Evolutionary conservation across 2,888 invertebrate genomes (phyloP), one percentile per base, ranked within the genome.

Genomic region (Lapara coniferarum): DNA sequence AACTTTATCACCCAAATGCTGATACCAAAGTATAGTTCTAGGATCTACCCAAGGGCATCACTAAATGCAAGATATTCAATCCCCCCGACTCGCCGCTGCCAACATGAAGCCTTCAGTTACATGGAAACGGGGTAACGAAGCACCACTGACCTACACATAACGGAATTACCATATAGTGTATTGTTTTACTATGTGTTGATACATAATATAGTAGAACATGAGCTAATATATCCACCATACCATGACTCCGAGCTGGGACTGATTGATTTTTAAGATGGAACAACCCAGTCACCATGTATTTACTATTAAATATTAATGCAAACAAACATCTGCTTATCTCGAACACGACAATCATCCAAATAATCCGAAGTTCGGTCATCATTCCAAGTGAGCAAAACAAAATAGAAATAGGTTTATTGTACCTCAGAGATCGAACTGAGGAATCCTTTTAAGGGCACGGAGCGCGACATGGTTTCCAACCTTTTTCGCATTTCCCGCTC

Each of bases 371-470:
- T 74, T 74, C 77, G 55, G 69, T 71, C 75, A 78, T 78, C 75
- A 75, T 76, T 74, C 68, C 70, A 79, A 86, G 78, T 81, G 81
- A 79, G 81, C 83, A 85, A 86, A 86, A 83, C 85, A 85, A 85
- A 66, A 85, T 83, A 84, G 82, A 81, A 87, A 87, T 85, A 80
- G 83, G 84, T 86, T 86, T 88, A 87, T 86, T 80, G 85, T 84
- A 78, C 85, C 85, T 74, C 78, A 70, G 85, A 86, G 86, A 86
- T 84, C 81, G 83, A 78, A 85, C 82, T 83, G 80, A 80, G 75
- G 80, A 82, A 85, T 85, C 85, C 84, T 87, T 87, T 87, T 86
- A 85, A 81, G 77, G 79, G 80, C 73, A 67, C 71, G 71, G 69
- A 71, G 73, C 71, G 69, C 79, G 83, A 80, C 80, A 81, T 87